Conservation (phyloP, 2,888 invertebrate genomes). For the Autographa pulchrina region DNA sequence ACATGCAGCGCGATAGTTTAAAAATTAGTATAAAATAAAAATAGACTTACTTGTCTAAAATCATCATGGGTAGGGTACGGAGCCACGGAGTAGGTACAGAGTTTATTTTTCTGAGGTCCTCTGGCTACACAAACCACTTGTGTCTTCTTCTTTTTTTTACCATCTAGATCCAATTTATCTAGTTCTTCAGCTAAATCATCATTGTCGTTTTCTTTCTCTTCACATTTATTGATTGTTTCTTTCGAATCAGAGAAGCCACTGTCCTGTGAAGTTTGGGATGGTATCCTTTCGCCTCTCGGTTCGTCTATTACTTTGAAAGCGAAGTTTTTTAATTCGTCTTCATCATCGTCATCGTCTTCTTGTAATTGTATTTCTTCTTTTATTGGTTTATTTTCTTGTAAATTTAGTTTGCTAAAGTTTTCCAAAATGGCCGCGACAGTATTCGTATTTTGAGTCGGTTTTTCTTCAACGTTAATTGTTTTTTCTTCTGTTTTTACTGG, state of each 20-base stretch:
- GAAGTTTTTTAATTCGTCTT: conserved; percentile 74
- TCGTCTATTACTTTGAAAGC: conserved; percentile 71
- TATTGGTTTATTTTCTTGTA: conserved; percentile 40
- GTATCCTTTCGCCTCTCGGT: conserved; percentile 67
- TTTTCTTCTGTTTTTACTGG: conserved; percentile 24
- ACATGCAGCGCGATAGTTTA: no score
- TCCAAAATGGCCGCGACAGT: conserved; percentile 65
- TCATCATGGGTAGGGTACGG: conserved; percentile 42
- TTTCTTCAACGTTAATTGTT: conserved; percentile 17
- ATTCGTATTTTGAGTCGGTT: conserved; percentile 28
- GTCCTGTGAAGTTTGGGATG: conserved; percentile 80
- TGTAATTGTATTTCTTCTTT: conserved; percentile 33
- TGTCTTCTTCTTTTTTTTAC: conserved; percentile 66
- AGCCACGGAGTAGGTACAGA: background rate
- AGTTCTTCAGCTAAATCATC: conserved; percentile 62
- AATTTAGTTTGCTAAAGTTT: conserved; percentile 64
- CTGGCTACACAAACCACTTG: conserved; percentile 65
- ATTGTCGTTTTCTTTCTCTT: conserved; percentile 23
- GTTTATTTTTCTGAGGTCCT: conserved; percentile 58
- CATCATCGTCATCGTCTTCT: conserved; percentile 71
- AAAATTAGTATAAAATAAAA: background rate
- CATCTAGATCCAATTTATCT: conserved; percentile 59
- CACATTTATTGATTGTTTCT: conserved; percentile 33
- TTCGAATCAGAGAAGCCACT: conserved; percentile 77
- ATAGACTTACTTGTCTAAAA: conserved; percentile 49